Evolutionary conservation across 2,888 invertebrate genomes (phyloP).

Genomic region (Alloscopus bannaensis): DNA sequence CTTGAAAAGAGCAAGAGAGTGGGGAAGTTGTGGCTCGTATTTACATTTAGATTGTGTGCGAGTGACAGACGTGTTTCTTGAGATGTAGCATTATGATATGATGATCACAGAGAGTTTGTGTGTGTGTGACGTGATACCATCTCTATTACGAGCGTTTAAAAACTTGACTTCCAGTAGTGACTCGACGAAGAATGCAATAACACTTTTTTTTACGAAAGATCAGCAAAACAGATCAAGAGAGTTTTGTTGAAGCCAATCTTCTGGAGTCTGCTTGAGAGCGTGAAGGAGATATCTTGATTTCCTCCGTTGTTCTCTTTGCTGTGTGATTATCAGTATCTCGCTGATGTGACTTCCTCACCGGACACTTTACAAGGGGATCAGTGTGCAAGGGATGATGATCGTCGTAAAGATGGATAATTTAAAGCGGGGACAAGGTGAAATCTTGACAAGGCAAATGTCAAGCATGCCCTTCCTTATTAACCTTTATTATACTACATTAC

Average conservation of each 20-base stretch:
- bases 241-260: neutral
- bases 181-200: slow-evolving; percentile 23
- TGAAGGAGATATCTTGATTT: neutral
- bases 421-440: slow-evolving; percentile 34
- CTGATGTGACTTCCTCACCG: slow-evolving; percentile 2
- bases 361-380: neutral
- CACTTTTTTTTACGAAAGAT: too few species aligned
- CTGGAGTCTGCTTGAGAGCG: neutral
- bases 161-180: slow-evolving; percentile 4
- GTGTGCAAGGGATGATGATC: neutral
- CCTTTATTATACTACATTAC: neutral
- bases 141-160: slow-evolving; percentile 32
- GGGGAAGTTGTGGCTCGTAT: neutral
- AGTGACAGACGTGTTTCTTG: slow-evolving; percentile 5
- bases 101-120: too few species aligned
- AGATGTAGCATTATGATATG: slow-evolving; percentile 2
- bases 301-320: neutral
- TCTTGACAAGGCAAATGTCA: slow-evolving; percentile 46
- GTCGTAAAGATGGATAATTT: slow-evolving; percentile 55
- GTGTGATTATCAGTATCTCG: slow-evolving; percentile 2
- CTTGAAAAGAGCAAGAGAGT: neutral
- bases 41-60: neutral
- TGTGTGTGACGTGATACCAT: slow-evolving; percentile 33
- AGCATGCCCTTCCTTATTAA: slow-evolving; percentile 44
- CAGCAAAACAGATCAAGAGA: slow-evolving; percentile 20